These are phyloP conservation scores for Cotesia congregata DNA, from an alignment of 2,888 invertebrate genomes.

Conservation along the genomic window DNA sequence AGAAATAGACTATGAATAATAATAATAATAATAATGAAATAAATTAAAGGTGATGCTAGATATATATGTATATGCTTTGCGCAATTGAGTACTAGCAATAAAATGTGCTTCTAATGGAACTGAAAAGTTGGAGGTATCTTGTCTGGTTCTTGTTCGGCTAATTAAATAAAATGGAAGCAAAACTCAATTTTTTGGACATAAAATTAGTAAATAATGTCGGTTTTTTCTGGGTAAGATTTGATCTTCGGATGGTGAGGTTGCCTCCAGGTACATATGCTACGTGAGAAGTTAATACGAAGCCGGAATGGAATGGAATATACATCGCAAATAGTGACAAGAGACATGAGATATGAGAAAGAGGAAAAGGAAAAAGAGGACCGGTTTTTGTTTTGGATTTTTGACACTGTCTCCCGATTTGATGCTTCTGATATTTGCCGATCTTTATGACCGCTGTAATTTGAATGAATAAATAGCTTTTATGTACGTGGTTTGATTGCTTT, in stretches of 20 bases:
- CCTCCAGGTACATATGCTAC: too few relatives aligned
- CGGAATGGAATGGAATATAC: not conserved
- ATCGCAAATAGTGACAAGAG: not conserved
- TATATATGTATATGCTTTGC: not conserved
- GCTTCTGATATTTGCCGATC: not conserved
- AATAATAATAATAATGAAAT: conserved; percentile 5
- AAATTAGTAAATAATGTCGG: too few relatives aligned
- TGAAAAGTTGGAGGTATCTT: not conserved
- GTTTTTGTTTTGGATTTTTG: not conserved
- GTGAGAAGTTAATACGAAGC: too few relatives aligned
- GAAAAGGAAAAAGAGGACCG: not conserved
- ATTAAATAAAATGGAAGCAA: too few relatives aligned
- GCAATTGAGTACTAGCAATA: not conserved
- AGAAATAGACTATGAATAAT: conserved; percentile 8
- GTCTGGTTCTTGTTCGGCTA: too few relatives aligned
- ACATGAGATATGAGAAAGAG: not conserved
- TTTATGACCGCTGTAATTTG: not conserved
- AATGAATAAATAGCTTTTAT: not conserved
- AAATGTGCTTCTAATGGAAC: not conserved
- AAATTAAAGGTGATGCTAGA: conserved; percentile 6
- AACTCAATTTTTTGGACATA: too few relatives aligned
- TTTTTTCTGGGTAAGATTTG: too few relatives aligned
- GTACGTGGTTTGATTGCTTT: not conserved
- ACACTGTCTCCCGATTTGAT: not conserved
- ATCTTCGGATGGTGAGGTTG: too few relatives aligned